Evolutionary conservation across 2,888 invertebrate genomes (phyloP).

Genomic region (Lycia hirtaria): DNA sequence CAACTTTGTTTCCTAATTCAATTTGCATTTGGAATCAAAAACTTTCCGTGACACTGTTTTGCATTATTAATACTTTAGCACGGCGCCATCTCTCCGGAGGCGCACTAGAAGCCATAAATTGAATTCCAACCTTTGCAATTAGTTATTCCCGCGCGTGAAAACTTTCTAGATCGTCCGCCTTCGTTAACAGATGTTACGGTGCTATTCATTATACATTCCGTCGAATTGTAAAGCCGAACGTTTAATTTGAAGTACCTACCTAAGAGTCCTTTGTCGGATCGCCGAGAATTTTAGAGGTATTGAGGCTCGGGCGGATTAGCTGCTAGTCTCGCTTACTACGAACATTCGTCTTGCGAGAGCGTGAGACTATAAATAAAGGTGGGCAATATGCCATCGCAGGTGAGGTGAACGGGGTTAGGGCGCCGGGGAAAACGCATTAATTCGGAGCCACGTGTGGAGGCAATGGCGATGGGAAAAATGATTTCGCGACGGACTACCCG

Average conservation of each 20-base stretch:
- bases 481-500: slow-evolving; percentile 39
- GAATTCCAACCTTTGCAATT: slow-evolving; percentile 85
- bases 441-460: slow-evolving; percentile 50
- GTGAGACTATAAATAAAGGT: slow-evolving; percentile 70
- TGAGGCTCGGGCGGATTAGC: slow-evolving; percentile 69
- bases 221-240: slow-evolving; percentile 84
- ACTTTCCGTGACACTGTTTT: slow-evolving; percentile 85
- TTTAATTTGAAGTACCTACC: slow-evolving; percentile 84
- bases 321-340: slow-evolving; percentile 64
- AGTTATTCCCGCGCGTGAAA: slow-evolving; percentile 86
- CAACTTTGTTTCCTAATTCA: slow-evolving; percentile 82
- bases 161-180: slow-evolving; percentile 85
- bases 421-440: slow-evolving; percentile 51
- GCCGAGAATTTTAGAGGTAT: slow-evolving; percentile 57
- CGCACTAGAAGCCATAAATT: slow-evolving; percentile 84
- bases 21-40: slow-evolving; percentile 85
- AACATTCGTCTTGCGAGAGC: slow-evolving; percentile 67
- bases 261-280: slow-evolving; percentile 81
- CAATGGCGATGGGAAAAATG: slow-evolving; percentile 50
- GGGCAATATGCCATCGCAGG: slow-evolving; percentile 58
- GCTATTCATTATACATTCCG: slow-evolving; percentile 86
- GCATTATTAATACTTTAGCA: slow-evolving; percentile 84
- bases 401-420: slow-evolving; percentile 42
- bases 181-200: slow-evolving; percentile 86
- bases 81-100: slow-evolving; percentile 82